These are phyloP conservation scores for Halocynthia aurantium DNA, from an alignment of 23 tunicate species.

Conservation along the genomic window DNA sequence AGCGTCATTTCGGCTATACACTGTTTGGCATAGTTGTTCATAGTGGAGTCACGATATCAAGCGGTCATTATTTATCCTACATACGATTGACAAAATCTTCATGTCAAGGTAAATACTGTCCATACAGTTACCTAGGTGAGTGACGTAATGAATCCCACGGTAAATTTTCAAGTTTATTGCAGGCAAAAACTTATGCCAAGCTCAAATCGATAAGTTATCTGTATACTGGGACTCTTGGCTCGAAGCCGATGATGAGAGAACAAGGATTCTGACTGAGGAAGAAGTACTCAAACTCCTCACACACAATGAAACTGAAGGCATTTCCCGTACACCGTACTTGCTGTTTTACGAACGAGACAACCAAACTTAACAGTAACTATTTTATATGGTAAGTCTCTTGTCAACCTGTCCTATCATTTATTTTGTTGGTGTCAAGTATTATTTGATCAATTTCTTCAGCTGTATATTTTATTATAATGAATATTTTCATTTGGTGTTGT, in stretches of 20 bases:
- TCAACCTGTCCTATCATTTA: too few relatives aligned
- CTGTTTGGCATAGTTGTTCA: constrained; percentile 59
- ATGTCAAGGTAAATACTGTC: too few relatives aligned
- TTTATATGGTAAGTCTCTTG: too few relatives aligned
- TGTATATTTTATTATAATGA: too few relatives aligned
- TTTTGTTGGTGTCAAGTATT: too few relatives aligned
- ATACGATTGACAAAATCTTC: constrained; percentile 14
- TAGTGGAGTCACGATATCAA: constrained; percentile 48
- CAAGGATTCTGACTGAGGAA: constrained; percentile 23
- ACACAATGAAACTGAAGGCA: constrained; percentile 23
- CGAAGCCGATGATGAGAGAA: constrained; percentile 57
- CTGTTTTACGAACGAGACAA: constrained; percentile 43
- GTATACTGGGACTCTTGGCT: constrained; percentile 43
- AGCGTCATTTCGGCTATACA: constrained; percentile 17
- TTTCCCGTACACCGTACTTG: constrained; percentile 50
- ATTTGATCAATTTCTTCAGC: too few relatives aligned
- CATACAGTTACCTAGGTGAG: neutral
- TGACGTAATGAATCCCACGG: neutral
- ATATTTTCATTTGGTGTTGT: too few relatives aligned
- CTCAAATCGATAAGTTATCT: neutral
- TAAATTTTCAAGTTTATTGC: neutral
- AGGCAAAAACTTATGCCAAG: neutral
- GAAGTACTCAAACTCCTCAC: constrained; percentile 24
- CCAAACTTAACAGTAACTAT: neutral
- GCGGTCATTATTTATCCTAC: constrained; percentile 71